phyloP scores from a whole-genome alignment of 2,888 invertebrate species.

The Holacanthella duospinosa region DNA sequence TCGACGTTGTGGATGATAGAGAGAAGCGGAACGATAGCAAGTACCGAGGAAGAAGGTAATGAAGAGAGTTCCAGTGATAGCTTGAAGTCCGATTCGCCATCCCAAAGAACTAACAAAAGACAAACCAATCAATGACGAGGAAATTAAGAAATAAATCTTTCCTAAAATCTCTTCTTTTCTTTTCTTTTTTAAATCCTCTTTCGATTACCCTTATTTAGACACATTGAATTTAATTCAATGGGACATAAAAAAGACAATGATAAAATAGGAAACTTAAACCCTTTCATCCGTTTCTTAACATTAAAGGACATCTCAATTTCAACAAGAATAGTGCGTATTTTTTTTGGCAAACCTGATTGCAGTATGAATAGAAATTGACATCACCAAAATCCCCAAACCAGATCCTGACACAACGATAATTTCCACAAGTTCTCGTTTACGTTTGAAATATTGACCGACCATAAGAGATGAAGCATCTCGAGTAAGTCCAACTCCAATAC shows the following conservation, averaged over 20 bases:
- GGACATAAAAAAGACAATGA: not conserved
- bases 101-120: slow-evolving; percentile 56
- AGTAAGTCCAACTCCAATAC: slow-evolving; percentile 74
- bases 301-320: no score
- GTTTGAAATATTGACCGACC: slow-evolving; percentile 83
- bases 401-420: slow-evolving; percentile 77
- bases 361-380: slow-evolving; percentile 26
- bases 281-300: no score
- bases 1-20: slow-evolving; percentile 75
- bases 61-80: slow-evolving; percentile 72
- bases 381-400: slow-evolving; percentile 55
- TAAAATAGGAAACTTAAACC: not conserved
- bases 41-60: slow-evolving; percentile 74
- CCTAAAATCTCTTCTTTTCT: no score
- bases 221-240: no score
- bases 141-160: slow-evolving; percentile 4
- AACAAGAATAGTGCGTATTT: no score
- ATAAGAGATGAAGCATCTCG: slow-evolving; percentile 76
- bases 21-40: slow-evolving; percentile 74
- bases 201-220: no score
- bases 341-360: slow-evolving; percentile 30
- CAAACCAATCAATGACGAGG: slow-evolving; percentile 14
- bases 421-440: slow-evolving; percentile 72
- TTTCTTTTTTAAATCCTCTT: no score
- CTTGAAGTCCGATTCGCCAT: slow-evolving; percentile 73